Conservation (phyloP, 2,797 vertebrate species). For the Hydrocynus forskahlii region DNA sequence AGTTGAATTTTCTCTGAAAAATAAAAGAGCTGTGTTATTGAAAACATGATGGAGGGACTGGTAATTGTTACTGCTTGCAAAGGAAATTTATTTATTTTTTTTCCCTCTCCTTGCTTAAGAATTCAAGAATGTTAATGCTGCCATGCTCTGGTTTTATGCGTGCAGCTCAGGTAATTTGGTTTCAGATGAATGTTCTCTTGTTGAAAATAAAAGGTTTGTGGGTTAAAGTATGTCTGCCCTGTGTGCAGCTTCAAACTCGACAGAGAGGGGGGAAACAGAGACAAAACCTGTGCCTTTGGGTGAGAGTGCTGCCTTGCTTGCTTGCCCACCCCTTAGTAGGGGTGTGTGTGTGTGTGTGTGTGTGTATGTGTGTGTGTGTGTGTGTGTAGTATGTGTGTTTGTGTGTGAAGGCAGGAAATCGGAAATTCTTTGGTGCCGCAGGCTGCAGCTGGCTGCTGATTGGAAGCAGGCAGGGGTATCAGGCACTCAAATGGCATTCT, state of each 20-base stretch:
- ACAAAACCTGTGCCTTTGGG: conserved; percentile 15
- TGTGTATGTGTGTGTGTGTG: too few relatives aligned
- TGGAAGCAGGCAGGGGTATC: conserved; percentile 76
- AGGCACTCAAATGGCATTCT: conserved; percentile 40
- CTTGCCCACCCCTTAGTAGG: conserved; percentile 27
- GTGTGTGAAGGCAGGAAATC: conserved; percentile 69
- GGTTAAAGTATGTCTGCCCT: neutral
- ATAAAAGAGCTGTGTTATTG: neutral
- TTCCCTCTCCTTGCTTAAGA: neutral
- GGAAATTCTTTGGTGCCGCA: conserved; percentile 73
- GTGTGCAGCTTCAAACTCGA: neutral
- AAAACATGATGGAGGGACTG: neutral
- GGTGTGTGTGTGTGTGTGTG: too few relatives aligned
- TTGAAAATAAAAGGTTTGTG: neutral
- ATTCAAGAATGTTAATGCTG: neutral
- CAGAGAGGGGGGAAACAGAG: neutral
- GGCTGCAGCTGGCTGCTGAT: conserved; percentile 76
- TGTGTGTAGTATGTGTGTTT: conserved; percentile 35
- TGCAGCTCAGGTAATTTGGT: neutral
- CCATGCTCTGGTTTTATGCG: neutral
- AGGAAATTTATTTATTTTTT: neutral
- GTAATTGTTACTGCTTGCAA: neutral
- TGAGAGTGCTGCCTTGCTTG: conserved; percentile 16
- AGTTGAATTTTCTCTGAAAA: neutral
- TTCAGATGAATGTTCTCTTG: neutral